Evolutionary conservation across 2,113 vertebrate genomes (phyloP).

Genomic region (Cromileptes altivelis): DNA sequence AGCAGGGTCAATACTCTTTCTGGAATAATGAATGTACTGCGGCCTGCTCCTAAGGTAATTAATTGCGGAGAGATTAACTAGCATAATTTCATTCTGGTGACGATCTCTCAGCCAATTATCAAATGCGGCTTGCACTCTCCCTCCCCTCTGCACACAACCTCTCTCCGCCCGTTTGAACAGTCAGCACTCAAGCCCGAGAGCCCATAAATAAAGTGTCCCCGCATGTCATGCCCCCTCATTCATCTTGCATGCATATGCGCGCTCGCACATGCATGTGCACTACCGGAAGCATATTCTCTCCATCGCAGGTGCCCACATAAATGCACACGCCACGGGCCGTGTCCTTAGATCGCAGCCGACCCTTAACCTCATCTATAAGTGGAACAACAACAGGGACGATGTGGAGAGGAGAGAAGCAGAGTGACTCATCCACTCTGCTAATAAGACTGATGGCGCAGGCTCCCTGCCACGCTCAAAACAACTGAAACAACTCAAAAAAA

Average conservation of each 20-base stretch:
- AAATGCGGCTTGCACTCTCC: conserved; percentile 66
- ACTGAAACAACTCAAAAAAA: conserved; percentile 32
- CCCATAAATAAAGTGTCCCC: conserved; percentile 70
- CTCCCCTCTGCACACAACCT: conserved; percentile 33
- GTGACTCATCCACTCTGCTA: conserved; percentile 70
- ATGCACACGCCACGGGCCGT: conserved; percentile 5
- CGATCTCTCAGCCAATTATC: conserved; percentile 83
- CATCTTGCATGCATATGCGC: conserved; percentile 37
- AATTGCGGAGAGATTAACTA: conserved; percentile 85
- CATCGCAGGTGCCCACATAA: neutral
- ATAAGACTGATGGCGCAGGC: conserved; percentile 61
- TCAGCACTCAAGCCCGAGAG: conserved; percentile 51
- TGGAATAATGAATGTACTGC: conserved; percentile 79
- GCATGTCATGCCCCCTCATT: conserved; percentile 56
- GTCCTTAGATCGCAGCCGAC: conserved; percentile 56
- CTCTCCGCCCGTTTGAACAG: conserved; percentile 47
- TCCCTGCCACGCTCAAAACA: conserved; percentile 40
- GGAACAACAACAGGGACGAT: conserved; percentile 43
- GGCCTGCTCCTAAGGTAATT: conserved; percentile 80
- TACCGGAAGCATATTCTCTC: conserved; percentile 10
- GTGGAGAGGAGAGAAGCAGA: conserved; percentile 22
- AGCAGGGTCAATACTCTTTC: conserved; percentile 60
- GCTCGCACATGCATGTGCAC: neutral
- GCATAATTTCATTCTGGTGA: conserved; percentile 85
- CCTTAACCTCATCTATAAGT: conserved; percentile 58